Conservation (phyloP, 1,140 invertebrate genomes). For the Drosophila repleta region DNA sequence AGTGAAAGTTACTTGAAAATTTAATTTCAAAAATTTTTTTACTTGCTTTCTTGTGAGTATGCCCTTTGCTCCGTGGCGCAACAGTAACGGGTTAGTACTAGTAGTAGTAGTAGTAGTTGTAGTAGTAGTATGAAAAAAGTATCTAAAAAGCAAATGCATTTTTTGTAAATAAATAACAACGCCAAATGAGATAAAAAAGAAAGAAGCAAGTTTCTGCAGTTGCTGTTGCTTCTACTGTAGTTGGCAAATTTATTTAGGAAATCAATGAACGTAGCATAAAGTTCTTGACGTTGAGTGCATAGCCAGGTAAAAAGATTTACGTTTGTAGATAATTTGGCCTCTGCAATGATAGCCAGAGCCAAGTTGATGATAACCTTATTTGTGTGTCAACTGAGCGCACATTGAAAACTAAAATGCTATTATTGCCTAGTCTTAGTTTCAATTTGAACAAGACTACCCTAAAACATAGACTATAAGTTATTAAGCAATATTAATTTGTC, state of each 20-base stretch:
- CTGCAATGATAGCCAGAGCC: slow-evolving; percentile 5
- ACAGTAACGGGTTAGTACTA: slow-evolving; percentile 23
- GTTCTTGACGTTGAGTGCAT: slow-evolving; percentile 34
- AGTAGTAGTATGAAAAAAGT: slow-evolving; percentile 16
- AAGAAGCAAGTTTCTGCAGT: slow-evolving; percentile 36
- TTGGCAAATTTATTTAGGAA: slow-evolving; percentile 66
- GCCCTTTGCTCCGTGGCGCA: slow-evolving; percentile 9
- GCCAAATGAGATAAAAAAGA: slow-evolving; percentile 51
- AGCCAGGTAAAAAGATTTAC: slow-evolving; percentile 44
- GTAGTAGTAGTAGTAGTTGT: slow-evolving; percentile 23
- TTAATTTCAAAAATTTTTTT: slow-evolving; percentile 71
- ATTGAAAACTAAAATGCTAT: neutral
- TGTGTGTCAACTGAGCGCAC: slow-evolving; percentile 21
- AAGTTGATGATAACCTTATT: slow-evolving; percentile 50
- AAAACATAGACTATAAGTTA: too few relatives aligned
- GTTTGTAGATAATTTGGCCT: slow-evolving; percentile 39
- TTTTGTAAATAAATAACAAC: slow-evolving; percentile 66
- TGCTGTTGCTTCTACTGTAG: slow-evolving; percentile 24
- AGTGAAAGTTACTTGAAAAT: slow-evolving; percentile 81
- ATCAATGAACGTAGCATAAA: slow-evolving; percentile 54
- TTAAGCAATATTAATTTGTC: too few relatives aligned
- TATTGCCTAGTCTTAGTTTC: slow-evolving; percentile 7
- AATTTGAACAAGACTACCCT: too few relatives aligned
- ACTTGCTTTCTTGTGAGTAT: slow-evolving; percentile 21
- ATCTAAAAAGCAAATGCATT: slow-evolving; percentile 55